phyloP scores from a whole-genome alignment of 2,113 vertebrate species.

The Columba janthina region DNA sequence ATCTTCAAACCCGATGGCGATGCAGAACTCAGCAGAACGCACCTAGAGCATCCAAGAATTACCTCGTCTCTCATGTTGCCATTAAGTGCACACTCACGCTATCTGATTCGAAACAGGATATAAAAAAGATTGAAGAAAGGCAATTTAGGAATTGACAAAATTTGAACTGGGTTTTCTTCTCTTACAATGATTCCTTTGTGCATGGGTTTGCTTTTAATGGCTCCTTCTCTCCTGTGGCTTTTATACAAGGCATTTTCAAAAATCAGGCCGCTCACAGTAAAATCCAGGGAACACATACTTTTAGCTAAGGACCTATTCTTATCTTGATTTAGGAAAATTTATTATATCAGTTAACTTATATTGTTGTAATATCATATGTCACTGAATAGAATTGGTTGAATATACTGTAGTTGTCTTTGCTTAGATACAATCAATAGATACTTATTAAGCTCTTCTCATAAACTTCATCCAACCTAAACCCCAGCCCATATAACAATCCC shows the following conservation, averaged over 20 bases:
- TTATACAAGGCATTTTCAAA: background rate
- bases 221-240: background rate
- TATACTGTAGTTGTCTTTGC: background rate
- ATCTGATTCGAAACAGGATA: background rate
- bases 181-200: background rate
- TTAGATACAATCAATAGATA: background rate
- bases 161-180: background rate
- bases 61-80: background rate
- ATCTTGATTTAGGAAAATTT: background rate
- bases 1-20: background rate
- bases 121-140: background rate
- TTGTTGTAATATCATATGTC: background rate
- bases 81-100: background rate
- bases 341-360: background rate
- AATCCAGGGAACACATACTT: background rate
- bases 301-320: background rate
- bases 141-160: background rate
- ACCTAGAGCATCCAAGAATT: background rate
- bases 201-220: background rate
- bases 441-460: constrained; percentile 16
- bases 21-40: background rate
- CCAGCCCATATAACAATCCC: background rate
- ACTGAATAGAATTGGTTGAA: background rate
- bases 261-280: background rate
- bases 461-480: constrained; percentile 19